These are phyloP conservation scores for Dromococcyx pavoninus DNA, from an alignment of 2,797 vertebrate genomes.

Conservation along the genomic window DNA sequence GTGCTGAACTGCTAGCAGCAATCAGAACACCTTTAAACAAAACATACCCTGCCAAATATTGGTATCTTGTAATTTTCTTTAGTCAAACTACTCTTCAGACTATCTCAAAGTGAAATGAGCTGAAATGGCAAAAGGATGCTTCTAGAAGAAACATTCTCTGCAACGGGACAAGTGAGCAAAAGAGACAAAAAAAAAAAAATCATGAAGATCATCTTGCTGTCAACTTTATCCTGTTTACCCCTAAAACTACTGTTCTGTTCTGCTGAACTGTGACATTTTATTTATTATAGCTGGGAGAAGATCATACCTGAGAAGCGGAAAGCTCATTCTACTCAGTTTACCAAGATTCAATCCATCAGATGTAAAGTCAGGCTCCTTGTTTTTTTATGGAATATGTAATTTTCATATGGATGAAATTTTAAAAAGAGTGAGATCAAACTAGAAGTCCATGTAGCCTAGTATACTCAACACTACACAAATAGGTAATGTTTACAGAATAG, in stretches of 20 bases:
- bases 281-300: background rate
- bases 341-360: background rate
- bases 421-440: background rate
- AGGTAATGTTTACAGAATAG: background rate
- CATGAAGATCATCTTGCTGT: background rate
- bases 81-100: background rate
- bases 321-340: background rate
- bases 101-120: background rate
- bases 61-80: background rate
- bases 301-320: background rate
- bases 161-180: background rate
- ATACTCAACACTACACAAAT: background rate
- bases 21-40: background rate
- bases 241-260: background rate
- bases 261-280: background rate
- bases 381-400: background rate
- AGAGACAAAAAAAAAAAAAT: background rate
- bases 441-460: background rate
- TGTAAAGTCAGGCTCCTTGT: background rate
- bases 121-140: background rate
- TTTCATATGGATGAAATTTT: background rate
- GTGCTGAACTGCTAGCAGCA: background rate
- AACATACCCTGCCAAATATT: background rate
- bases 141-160: background rate
- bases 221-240: background rate